These are phyloP conservation scores for Caenorhabditis parvicauda DNA, from an alignment of 2,888 invertebrate species.

Conservation along the genomic window DNA sequence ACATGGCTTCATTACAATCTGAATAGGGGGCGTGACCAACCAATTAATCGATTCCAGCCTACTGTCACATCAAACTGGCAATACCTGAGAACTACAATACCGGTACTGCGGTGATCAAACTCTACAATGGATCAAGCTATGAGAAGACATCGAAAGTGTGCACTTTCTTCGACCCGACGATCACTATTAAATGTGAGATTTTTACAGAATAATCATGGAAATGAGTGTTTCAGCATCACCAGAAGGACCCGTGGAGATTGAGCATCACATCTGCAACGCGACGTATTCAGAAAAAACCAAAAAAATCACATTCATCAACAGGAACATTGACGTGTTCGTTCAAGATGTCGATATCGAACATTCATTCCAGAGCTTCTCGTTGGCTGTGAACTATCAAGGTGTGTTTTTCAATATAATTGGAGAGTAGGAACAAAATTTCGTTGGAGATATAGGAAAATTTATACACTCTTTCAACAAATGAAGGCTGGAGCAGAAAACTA, in stretches of 20 bases:
- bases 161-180: neutral
- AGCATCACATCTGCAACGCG: conserved; percentile 6
- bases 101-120: conserved; percentile 13
- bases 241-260: conserved; percentile 6
- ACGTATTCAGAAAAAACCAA: neutral
- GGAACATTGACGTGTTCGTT: neutral
- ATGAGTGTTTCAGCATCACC: conserved; percentile 14
- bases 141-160: neutral
- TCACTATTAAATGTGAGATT: neutral
- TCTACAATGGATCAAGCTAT: conserved; percentile 5
- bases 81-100: conserved; percentile 9
- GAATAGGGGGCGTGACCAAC: no score
- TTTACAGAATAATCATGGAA: neutral
- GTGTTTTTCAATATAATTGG: no score
- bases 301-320: neutral
- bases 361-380: neutral
- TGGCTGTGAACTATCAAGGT: conserved; percentile 1
- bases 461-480: no score
- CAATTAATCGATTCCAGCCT: conserved; percentile 2
- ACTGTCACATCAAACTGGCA: conserved; percentile 12
- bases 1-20: no score
- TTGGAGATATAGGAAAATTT: no score
- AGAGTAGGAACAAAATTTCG: no score
- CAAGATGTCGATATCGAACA: no score
- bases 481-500: no score